Evolutionary conservation across 2,888 invertebrate genomes (phyloP), one percentile per base, ranked within the genome.

Genomic region (Drosophila acutilabella): DNA sequence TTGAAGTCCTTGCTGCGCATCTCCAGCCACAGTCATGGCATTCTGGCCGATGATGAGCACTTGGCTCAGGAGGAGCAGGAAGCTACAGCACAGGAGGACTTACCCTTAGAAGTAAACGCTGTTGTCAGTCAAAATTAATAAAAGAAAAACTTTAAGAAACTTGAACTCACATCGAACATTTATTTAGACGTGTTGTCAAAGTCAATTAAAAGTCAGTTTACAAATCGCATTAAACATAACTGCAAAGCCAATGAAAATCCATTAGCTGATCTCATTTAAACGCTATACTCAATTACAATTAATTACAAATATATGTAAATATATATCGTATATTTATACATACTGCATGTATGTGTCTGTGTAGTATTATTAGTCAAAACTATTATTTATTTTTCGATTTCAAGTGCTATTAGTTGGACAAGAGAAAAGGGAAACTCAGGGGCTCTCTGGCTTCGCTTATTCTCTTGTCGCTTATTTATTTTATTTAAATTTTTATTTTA

Each of bases 1-100:
- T 67, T 92, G 36, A 92, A 92, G 80, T 91, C 92, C 11, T 72
- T 92, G 41, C 73, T 92, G 54, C 89, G 91, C 77, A 89, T 91
- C 18, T 89, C 90, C 38, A 88, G 69, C 51, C 89, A 89, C 61
- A 85, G 66, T 54, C 90, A 89, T 60, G 89, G 89, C 13, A 73
- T 79, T 1, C 38, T 77, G n/a, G 36, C 52, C 0, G 78, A 71
- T 20, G 26, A 47, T 2, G 51, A 30, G 8, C 72, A 67, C 10
- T 13, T 61, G 5, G 30, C 54, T 10, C 62, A 41, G 8, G 11
- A 38, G 7, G 71, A 42, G 11, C 5, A 14, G 8, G 59, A 6
- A 26, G 18, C 10, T 2, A n/a, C 26, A 11, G 23, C 5, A 70
- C 80, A 48, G 2, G 87, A 82, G 2, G 83, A 85, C 36, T 67